A percentile compares a stretch with the other conserved stretches of the same genome.
Evolutionary conservation across 2,888 invertebrate genomes (phyloP).

Genomic region (Linnaemya vulpina): DNA sequence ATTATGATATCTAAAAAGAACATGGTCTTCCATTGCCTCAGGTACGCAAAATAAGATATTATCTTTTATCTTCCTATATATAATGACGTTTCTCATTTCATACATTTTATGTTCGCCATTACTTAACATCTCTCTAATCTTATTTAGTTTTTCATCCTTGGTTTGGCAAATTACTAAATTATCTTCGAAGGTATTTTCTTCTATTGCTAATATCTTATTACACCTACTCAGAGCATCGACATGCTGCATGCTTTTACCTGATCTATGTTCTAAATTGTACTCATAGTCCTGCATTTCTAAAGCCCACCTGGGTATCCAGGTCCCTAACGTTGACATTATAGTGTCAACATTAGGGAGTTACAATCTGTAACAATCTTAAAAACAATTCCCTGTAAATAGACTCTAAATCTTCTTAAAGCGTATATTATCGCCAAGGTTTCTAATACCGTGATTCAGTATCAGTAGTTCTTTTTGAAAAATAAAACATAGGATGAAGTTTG

Average conservation of each 20-base stretch:
- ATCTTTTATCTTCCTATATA: slow-evolving; percentile 58
- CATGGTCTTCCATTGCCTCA: slow-evolving; percentile 56
- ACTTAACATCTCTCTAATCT: slow-evolving; percentile 26
- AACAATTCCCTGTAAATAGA: slow-evolving; percentile 72
- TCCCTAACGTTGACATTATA: neutral
- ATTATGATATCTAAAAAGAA: slow-evolving; percentile 66
- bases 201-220: slow-evolving; percentile 43
- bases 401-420: too few relatives aligned
- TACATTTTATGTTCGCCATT: slow-evolving; percentile 50
- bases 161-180: slow-evolving; percentile 52
- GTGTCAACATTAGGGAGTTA: slow-evolving; percentile 64
- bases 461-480: too few relatives aligned
- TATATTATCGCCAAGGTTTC: too few relatives aligned
- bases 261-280: slow-evolving; percentile 71
- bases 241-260: slow-evolving; percentile 74
- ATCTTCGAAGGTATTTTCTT: slow-evolving; percentile 60
- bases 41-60: slow-evolving; percentile 63
- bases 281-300: slow-evolving; percentile 71
- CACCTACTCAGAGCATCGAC: slow-evolving; percentile 75
- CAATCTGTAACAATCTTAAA: slow-evolving; percentile 43
- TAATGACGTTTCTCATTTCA: slow-evolving; percentile 65
- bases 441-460: too few relatives aligned
- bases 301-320: neutral
- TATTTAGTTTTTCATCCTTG: slow-evolving; percentile 19
- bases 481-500: too few relatives aligned